A percentile compares a stretch with the other conserved stretches of the same genome.
Evolutionary conservation across 1,140 invertebrate genomes (phyloP).

Genomic region (Bicyclus anynana): DNA sequence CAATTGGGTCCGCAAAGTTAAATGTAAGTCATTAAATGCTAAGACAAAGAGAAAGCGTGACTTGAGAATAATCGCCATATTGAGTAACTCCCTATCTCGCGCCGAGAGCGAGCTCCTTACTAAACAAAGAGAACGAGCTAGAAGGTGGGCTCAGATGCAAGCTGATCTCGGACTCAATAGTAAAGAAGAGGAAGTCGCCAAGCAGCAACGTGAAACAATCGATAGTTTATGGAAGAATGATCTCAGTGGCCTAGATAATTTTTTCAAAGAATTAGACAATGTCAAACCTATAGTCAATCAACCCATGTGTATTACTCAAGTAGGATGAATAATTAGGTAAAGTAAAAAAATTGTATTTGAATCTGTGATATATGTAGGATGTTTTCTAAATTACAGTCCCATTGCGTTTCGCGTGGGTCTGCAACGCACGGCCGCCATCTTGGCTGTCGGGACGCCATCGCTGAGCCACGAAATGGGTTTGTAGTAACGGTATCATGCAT

Average conservation of each 20-base stretch:
- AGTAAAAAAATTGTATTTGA: conserved; percentile 53
- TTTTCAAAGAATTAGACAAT: conserved; percentile 72
- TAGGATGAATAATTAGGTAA: conserved; percentile 51
- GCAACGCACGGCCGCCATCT: conserved; percentile 74
- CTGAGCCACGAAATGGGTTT: conserved; percentile 69
- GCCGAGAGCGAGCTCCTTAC: conserved; percentile 62
- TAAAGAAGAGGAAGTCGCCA: conserved; percentile 65
- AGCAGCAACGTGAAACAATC: conserved; percentile 61
- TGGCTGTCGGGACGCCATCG: conserved; percentile 62
- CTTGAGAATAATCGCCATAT: conserved; percentile 68
- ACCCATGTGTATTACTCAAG: conserved; percentile 24
- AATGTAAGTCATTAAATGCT: conserved; percentile 66
- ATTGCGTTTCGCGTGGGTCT: conserved; percentile 76
- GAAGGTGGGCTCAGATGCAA: conserved; percentile 72
- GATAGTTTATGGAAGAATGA: conserved; percentile 74
- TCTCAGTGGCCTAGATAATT: conserved; percentile 71
- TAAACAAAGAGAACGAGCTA: conserved; percentile 74
- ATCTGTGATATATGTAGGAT: conserved; percentile 75
- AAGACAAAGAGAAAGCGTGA: conserved; percentile 72
- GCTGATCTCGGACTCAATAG: conserved; percentile 65
- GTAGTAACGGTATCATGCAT: conserved; percentile 74
- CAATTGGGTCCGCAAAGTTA: conserved; percentile 71
- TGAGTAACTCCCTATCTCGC: conserved; percentile 61
- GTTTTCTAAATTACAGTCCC: conserved; percentile 77
- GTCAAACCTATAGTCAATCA: conserved; percentile 55